These are phyloP conservation scores for Sitta carolinensis DNA, from an alignment of 2,797 vertebrate genomes.

Conservation along the genomic window DNA sequence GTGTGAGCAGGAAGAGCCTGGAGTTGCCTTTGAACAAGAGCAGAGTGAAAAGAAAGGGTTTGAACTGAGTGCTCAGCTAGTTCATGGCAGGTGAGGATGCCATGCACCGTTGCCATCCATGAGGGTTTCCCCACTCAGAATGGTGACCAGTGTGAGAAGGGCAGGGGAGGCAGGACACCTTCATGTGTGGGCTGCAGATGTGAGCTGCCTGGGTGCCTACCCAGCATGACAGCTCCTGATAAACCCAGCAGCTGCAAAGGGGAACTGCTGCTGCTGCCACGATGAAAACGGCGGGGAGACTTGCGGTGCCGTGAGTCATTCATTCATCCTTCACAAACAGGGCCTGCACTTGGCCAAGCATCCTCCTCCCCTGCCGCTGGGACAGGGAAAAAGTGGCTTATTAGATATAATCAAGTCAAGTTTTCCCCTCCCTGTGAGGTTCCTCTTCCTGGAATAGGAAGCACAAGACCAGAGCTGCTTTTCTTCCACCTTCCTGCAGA, in stretches of 20 bases:
- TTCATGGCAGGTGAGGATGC: not conserved
- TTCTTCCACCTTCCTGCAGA: not conserved
- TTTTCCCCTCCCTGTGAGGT: slow-evolving; percentile 31
- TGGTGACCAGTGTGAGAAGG: fast-evolving
- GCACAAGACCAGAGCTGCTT: not conserved
- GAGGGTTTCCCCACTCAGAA: not conserved
- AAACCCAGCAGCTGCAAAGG: not conserved
- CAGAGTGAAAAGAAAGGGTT: not conserved
- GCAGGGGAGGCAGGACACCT: not conserved
- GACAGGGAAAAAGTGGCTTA: slow-evolving; percentile 62
- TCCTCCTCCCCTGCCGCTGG: not conserved
- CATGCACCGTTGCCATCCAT: fast-evolving
- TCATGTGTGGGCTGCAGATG: not conserved
- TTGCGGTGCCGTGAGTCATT: not conserved
- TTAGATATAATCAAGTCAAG: slow-evolving; percentile 43
- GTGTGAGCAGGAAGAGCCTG: slow-evolving; percentile 15
- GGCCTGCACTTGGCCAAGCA: not conserved
- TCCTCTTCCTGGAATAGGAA: slow-evolving; percentile 1
- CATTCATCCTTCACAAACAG: slow-evolving; percentile 51
- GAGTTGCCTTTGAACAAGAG: slow-evolving; percentile 5
- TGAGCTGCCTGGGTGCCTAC: not conserved
- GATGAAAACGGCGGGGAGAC: not conserved
- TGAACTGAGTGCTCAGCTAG: not conserved
- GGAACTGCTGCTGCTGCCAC: not conserved
- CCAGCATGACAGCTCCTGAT: not conserved